Percentiles rank a stretch among this genome's conserved stretches.
Conservation (phyloP, 2,797 vertebrate genomes). For the Xenops minutus region DNA sequence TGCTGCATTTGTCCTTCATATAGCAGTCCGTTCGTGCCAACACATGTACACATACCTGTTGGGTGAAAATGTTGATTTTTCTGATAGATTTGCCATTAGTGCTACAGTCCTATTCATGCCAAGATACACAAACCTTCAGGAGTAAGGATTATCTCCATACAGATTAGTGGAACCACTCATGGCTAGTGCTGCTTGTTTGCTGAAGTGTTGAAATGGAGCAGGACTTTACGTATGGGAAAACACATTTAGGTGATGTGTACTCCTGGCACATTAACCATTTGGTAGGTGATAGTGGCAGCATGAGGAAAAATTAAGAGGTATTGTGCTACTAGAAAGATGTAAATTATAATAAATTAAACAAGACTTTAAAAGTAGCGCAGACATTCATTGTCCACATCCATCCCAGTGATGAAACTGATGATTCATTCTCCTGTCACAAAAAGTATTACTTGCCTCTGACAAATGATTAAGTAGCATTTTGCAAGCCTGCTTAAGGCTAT, state of each 20-base stretch:
- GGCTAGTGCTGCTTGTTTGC: background rate
- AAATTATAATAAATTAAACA: background rate
- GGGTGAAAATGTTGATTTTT: conserved; percentile 7
- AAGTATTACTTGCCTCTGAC: conserved; percentile 38
- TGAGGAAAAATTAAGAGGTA: background rate
- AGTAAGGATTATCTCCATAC: background rate
- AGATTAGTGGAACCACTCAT: accelerated
- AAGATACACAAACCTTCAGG: background rate
- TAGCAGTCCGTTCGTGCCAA: background rate
- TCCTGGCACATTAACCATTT: background rate
- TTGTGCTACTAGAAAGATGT: background rate
- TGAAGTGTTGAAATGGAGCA: background rate
- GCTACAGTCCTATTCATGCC: background rate
- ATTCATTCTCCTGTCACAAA: conserved; percentile 53
- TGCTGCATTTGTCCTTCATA: background rate
- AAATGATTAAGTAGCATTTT: conserved; percentile 58
- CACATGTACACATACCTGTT: background rate
- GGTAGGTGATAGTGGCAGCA: background rate
- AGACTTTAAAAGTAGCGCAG: background rate
- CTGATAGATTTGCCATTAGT: background rate
- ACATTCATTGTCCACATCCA: background rate
- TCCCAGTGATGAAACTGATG: conserved; percentile 5
- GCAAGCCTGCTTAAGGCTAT: conserved; percentile 4
- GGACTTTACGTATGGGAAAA: background rate
- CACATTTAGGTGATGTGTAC: background rate